phyloP scores from a whole-genome alignment of 2,888 invertebrate species.

The Gibbula magus region DNA sequence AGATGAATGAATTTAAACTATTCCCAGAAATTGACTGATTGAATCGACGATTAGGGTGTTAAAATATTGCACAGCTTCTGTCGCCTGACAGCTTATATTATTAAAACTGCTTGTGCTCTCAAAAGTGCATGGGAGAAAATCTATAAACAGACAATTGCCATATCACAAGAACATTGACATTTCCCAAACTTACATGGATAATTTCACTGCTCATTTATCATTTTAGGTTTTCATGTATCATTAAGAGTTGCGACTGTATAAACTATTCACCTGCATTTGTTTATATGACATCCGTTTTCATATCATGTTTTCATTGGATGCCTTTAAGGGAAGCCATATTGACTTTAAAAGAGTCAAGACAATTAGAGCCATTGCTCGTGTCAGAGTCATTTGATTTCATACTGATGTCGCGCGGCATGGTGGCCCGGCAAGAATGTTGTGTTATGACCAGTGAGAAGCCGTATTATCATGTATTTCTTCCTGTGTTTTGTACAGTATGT shows the following conservation, averaged over 20 bases:
- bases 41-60: neutral
- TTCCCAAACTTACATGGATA: slow-evolving; percentile 21
- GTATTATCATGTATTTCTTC: slow-evolving; percentile 22
- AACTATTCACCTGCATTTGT: slow-evolving; percentile 20
- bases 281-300: slow-evolving; percentile 16
- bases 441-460: slow-evolving; percentile 16
- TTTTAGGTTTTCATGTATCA: neutral
- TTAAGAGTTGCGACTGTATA: neutral
- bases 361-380: neutral
- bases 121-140: neutral
- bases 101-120: neutral
- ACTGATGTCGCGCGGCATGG: neutral
- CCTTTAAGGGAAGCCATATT: slow-evolving; percentile 21
- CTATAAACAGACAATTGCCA: slow-evolving; percentile 17
- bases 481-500: slow-evolving; percentile 26
- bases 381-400: slow-evolving; percentile 11
- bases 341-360: slow-evolving; percentile 5
- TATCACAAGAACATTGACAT: slow-evolving; percentile 19
- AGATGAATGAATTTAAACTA: neutral
- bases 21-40: neutral
- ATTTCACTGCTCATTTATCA: slow-evolving; percentile 15
- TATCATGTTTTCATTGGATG: slow-evolving; percentile 26
- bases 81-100: neutral
- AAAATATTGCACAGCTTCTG: slow-evolving; percentile 2
- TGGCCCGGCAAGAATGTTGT: neutral